These are phyloP conservation scores for Dexiosoma caninum DNA, from an alignment of 2,888 invertebrate genomes.

Conservation along the genomic window DNA sequence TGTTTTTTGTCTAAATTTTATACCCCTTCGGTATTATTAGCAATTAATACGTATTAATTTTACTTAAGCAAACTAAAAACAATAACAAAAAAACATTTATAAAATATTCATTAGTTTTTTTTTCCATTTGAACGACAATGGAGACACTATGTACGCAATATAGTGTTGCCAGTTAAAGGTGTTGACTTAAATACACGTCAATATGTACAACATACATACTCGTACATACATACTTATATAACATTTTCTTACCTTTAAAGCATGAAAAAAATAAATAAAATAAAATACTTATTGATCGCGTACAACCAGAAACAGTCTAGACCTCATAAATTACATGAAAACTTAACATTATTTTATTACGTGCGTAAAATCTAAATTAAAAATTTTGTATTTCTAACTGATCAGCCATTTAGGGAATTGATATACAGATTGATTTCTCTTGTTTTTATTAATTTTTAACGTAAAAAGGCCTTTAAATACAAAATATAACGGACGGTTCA, in stretches of 20 bases:
- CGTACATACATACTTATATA: too few relatives aligned
- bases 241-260: constrained; percentile 22
- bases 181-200: constrained; percentile 18
- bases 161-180: constrained; percentile 24
- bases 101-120: constrained; percentile 25
- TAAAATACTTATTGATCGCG: constrained; percentile 21
- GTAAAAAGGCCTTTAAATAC: too few relatives aligned
- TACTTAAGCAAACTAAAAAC: background rate
- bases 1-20: constrained; percentile 19
- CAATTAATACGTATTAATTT: constrained; percentile 41
- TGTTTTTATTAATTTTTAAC: background rate
- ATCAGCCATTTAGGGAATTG: constrained; percentile 35
- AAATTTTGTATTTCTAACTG: constrained; percentile 38
- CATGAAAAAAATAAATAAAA: background rate
- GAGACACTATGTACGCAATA: constrained; percentile 12
- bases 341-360: constrained; percentile 52
- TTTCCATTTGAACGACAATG: constrained; percentile 13
- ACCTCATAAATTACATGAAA: constrained; percentile 62
- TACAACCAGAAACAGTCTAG: constrained; percentile 49
- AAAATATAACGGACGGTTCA: too few relatives aligned
- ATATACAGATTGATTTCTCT: background rate
- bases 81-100: background rate
- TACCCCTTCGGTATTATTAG: constrained; percentile 32
- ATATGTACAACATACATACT: too few relatives aligned
- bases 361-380: constrained; percentile 41